Percentiles rank a stretch among this genome's conserved stretches.
These are phyloP conservation scores for Eupsittula cactorum DNA, from an alignment of 2,113 vertebrate genomes.

Conservation along the genomic window DNA sequence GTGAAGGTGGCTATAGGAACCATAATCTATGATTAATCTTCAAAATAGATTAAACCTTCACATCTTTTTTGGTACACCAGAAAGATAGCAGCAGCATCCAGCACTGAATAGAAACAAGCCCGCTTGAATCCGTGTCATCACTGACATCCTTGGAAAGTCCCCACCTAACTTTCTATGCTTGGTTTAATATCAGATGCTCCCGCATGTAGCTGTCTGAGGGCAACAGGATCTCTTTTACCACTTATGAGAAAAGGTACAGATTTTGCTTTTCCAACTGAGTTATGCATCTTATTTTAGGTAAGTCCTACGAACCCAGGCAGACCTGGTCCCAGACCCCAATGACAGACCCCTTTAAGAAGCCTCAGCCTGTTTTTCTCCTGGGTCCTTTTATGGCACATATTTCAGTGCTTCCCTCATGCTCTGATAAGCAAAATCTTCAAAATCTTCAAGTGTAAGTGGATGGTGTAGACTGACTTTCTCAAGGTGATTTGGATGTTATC, in stretches of 20 bases:
- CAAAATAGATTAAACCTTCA: not conserved
- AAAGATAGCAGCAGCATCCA: not conserved
- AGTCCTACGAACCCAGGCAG: not conserved
- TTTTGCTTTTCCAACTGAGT: not conserved
- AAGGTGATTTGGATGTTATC: slow-evolving; percentile 54
- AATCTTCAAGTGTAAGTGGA: slow-evolving; percentile 26
- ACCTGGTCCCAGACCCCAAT: not conserved
- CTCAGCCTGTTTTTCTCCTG: not conserved
- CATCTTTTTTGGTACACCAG: not conserved
- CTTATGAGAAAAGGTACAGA: not conserved
- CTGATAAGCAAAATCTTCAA: slow-evolving; percentile 25
- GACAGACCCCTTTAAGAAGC: not conserved
- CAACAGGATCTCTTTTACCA: not conserved
- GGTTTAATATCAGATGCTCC: not conserved
- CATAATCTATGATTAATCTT: not conserved
- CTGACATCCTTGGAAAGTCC: not conserved
- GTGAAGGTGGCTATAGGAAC: not conserved
- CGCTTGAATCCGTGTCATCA: rapidly evolving
- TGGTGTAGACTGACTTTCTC: slow-evolving; percentile 5
- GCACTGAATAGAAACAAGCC: not conserved
- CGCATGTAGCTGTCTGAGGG: rapidly evolving
- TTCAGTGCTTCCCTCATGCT: slow-evolving; percentile 41
- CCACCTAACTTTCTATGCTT: not conserved
- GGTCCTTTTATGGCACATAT: slow-evolving; percentile 50
- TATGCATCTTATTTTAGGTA: not conserved